These are phyloP conservation scores for Platycnemis pennipes DNA, from an alignment of 2,888 invertebrate species.

Conservation along the genomic window DNA sequence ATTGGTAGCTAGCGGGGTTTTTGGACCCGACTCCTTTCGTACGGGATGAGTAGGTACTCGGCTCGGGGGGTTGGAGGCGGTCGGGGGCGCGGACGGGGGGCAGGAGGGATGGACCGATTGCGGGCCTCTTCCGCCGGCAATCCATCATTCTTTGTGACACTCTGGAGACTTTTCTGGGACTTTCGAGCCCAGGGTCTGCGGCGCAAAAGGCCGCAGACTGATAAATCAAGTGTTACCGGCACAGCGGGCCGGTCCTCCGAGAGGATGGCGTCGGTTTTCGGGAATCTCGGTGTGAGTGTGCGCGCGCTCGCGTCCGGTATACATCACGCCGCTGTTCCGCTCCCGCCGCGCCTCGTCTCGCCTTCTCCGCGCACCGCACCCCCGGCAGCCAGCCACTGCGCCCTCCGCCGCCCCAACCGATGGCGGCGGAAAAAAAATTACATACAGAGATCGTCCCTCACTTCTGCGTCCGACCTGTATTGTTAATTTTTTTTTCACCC, in stretches of 20 bases:
- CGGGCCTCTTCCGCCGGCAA: background rate
- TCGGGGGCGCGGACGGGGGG: background rate
- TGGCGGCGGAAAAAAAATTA: background rate
- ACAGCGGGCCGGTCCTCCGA: conserved; percentile 30
- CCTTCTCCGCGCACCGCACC: background rate
- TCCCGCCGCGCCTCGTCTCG: background rate
- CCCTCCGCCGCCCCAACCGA: background rate
- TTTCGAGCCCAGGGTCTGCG: conserved; percentile 44
- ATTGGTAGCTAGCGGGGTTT: background rate
- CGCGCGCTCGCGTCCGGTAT: background rate
- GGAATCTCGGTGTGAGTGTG: background rate
- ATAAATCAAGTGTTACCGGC: conserved; percentile 43
- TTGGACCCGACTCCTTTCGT: background rate
- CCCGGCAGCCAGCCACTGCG: no score
- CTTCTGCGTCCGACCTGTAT: background rate
- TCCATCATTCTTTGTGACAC: conserved; percentile 55
- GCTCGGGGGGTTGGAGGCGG: background rate
- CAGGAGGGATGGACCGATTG: background rate
- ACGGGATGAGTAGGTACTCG: background rate
- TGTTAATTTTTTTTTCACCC: background rate
- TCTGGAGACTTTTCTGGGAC: conserved; percentile 48
- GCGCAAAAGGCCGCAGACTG: conserved; percentile 52
- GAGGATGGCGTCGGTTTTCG: conserved; percentile 40
- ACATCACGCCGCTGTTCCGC: background rate
- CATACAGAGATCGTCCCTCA: background rate